Percentiles rank a stretch among this genome's conserved stretches.
Evolutionary conservation across 2,797 vertebrate species (phyloP).

Genomic region (Melopsittacus undulatus): DNA sequence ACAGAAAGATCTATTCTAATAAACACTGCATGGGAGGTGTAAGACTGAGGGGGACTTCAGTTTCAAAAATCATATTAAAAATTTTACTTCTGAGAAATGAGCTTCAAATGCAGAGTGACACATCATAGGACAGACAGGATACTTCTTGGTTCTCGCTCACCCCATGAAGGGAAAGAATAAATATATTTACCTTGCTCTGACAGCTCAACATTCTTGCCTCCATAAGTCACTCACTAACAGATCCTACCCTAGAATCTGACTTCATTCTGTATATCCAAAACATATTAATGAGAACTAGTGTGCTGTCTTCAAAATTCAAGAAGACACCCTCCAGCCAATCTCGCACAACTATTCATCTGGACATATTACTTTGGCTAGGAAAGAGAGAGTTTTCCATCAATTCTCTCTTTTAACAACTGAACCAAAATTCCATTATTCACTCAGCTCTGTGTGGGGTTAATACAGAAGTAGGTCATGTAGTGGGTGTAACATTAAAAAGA

Average conservation of each 20-base stretch:
- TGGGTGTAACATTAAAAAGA: neutral
- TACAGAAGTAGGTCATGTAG: neutral
- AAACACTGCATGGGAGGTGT: neutral
- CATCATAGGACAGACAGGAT: neutral
- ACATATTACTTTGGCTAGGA: neutral
- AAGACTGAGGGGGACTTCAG: neutral
- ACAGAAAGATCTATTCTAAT: neutral
- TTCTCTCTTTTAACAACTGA: neutral
- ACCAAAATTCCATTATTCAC: neutral
- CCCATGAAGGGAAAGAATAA: neutral
- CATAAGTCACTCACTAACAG: neutral
- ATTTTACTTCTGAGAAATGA: neutral
- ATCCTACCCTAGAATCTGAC: neutral
- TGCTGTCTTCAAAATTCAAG: neutral
- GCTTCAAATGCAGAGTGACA: neutral
- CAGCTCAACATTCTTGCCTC: neutral
- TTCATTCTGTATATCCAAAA: neutral
- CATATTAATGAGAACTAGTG: neutral
- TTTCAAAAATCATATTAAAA: neutral
- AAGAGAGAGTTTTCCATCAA: neutral
- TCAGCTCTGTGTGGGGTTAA: neutral
- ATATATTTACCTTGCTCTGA: neutral
- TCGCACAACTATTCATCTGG: neutral
- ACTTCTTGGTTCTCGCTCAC: neutral
- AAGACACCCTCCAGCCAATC: neutral